Percentiles rank a stretch among this genome's conserved stretches.
These are phyloP conservation scores for Pseudomyrmex sp. DNA, from an alignment of 1,140 invertebrate species.

Conservation along the genomic window DNA sequence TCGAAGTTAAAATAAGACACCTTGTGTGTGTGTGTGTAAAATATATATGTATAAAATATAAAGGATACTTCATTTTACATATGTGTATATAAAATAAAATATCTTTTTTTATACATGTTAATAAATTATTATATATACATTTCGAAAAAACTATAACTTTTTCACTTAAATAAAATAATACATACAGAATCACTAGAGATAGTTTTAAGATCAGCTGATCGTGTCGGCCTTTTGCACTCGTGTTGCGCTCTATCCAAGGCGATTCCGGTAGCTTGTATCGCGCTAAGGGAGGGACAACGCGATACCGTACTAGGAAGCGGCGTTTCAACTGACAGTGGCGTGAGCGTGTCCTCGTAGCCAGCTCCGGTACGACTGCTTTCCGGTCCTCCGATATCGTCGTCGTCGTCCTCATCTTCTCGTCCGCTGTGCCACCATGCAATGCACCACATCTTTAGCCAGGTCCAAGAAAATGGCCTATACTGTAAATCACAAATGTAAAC, in stretches of 20 bases:
- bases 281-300: conserved; percentile 93
- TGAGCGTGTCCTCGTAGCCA: conserved; percentile 89
- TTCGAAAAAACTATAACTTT: background rate
- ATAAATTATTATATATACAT: too few species aligned
- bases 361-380: conserved; percentile 89
- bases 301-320: conserved; percentile 93
- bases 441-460: conserved; percentile 91
- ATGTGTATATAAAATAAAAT: too few species aligned
- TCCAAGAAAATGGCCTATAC: conserved; percentile 86
- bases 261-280: conserved; percentile 89
- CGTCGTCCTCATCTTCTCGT: conserved; percentile 91
- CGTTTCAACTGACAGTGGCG: conserved; percentile 94
- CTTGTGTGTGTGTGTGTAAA: too few species aligned
- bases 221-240: conserved; percentile 77
- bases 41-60: too few species aligned
- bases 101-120: too few species aligned
- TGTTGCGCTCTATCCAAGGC: conserved; percentile 77
- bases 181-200: conserved; percentile 85
- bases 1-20: too few species aligned
- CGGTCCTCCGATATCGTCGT: conserved; percentile 87
- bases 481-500: conserved; percentile 64
- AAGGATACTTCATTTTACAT: too few species aligned
- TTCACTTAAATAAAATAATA: background rate
- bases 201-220: conserved; percentile 78
- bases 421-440: conserved; percentile 95